A percentile compares a stretch with the other conserved stretches of the same genome.
These are phyloP conservation scores for Acheta domesticus DNA, from an alignment of 2,888 invertebrate species.

Conservation along the genomic window DNA sequence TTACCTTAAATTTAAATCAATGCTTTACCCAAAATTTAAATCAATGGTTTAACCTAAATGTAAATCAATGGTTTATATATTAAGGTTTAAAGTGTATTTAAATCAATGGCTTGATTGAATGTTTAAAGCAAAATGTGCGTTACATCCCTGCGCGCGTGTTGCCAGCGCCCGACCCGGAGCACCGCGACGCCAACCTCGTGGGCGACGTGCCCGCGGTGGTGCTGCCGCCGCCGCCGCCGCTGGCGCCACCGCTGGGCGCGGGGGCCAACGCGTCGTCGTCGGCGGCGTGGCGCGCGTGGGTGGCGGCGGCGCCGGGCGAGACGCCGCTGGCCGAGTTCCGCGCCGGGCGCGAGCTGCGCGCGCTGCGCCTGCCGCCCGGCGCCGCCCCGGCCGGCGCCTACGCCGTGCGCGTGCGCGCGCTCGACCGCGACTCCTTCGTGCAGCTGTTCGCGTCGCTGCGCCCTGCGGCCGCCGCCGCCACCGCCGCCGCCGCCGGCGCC, in stretches of 20 bases:
- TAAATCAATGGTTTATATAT: too few species aligned
- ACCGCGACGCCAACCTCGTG: not conserved
- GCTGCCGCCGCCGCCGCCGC: not conserved
- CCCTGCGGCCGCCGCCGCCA: constrained; percentile 31
- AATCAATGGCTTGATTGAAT: too few species aligned
- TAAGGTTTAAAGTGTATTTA: too few species aligned
- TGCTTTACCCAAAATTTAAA: too few species aligned
- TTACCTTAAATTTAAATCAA: too few species aligned
- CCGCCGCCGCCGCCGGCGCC: constrained; percentile 30
- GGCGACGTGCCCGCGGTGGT: not conserved
- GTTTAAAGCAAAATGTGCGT: too few species aligned
- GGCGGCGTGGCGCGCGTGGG: not conserved
- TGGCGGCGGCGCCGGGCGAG: not conserved
- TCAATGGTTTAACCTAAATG: too few species aligned
- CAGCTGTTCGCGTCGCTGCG: constrained; percentile 39
- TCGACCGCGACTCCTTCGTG: constrained; percentile 41
- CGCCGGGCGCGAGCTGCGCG: constrained; percentile 38
- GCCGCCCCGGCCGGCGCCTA: constrained; percentile 39
- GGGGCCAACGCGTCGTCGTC: not conserved
- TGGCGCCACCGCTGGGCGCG: too few species aligned
- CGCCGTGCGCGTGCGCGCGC: constrained; percentile 39
- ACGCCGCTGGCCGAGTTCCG: constrained; percentile 39
- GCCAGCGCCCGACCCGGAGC: not conserved
- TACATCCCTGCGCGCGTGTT: too few species aligned
- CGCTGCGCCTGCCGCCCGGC: constrained; percentile 36